Percentiles rank a stretch among this genome's conserved stretches.
Evolutionary conservation across 2,113 vertebrate genomes (phyloP).

Genomic region (Phainopepla nitens): DNA sequence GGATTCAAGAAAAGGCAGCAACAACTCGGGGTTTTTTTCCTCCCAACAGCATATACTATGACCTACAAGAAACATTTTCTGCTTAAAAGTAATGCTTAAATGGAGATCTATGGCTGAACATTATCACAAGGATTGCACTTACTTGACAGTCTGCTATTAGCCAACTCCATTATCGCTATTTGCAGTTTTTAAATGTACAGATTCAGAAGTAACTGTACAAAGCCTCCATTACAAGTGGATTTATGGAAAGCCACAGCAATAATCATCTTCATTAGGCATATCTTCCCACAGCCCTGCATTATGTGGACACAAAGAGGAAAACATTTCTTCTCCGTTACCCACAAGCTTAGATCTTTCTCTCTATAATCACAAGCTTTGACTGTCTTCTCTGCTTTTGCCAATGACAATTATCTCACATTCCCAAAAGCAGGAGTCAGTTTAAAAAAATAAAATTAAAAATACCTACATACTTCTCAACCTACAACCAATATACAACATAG

Average conservation of each 20-base stretch:
- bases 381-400: background rate
- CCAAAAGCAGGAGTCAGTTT: background rate
- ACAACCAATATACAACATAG: background rate
- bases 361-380: slow-evolving; percentile 25
- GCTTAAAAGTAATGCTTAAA: slow-evolving; percentile 60
- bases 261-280: slow-evolving; percentile 66
- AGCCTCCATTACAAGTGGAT: slow-evolving; percentile 67
- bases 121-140: slow-evolving; percentile 58
- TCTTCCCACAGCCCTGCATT: slow-evolving; percentile 62
- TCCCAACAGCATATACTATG: slow-evolving; percentile 1
- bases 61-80: slow-evolving; percentile 56
- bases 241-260: slow-evolving; percentile 67
- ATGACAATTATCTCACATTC: background rate
- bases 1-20: background rate
- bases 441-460: background rate
- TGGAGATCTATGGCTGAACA: slow-evolving; percentile 53
- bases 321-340: slow-evolving; percentile 55
- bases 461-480: background rate
- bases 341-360: slow-evolving; percentile 48
- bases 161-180: slow-evolving; percentile 64
- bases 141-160: slow-evolving; percentile 63
- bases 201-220: slow-evolving; percentile 64
- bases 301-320: slow-evolving; percentile 61
- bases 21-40: background rate
- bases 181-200: slow-evolving; percentile 66